Evolutionary conservation across 2,113 vertebrate species (phyloP).

Genomic region (Budorcas taxicolor): DNA sequence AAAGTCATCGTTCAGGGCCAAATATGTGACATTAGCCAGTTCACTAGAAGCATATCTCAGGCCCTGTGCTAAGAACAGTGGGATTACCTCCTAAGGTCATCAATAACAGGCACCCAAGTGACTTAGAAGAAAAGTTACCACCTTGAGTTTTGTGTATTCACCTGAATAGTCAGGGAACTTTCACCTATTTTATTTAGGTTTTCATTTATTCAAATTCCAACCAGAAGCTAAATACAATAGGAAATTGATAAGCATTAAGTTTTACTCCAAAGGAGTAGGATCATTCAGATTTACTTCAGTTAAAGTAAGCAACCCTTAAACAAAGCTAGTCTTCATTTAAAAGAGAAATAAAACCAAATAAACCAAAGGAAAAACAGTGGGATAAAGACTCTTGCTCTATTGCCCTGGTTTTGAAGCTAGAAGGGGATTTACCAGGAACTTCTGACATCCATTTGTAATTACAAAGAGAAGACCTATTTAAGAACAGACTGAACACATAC

Average conservation of each 20-base stretch:
- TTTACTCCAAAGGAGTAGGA: constrained; percentile 86
- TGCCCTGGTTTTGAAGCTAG: background rate
- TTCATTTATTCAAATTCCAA: constrained; percentile 84
- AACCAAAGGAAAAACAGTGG: background rate
- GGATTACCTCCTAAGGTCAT: background rate
- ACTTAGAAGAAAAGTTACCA: constrained; percentile 30
- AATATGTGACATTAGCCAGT: background rate
- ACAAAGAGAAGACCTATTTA: background rate
- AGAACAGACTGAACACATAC: background rate
- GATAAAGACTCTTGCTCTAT: background rate
- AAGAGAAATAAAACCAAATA: background rate
- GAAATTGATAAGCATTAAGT: constrained; percentile 85
- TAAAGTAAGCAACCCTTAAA: constrained; percentile 85
- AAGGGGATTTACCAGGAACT: background rate
- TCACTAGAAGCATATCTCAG: background rate
- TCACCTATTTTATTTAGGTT: constrained; percentile 86
- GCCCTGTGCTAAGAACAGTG: background rate
- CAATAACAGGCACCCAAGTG: background rate
- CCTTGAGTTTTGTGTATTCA: constrained; percentile 42
- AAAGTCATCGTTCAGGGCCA: background rate
- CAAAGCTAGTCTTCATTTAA: constrained; percentile 84
- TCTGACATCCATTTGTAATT: background rate
- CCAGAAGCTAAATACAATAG: constrained; percentile 87
- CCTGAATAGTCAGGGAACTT: constrained; percentile 71
- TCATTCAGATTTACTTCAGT: constrained; percentile 86